A percentile compares a stretch with the other conserved stretches of the same genome.
Evolutionary conservation across 1,140 invertebrate genomes (phyloP).

Genomic region (Anastrepha obliqua): DNA sequence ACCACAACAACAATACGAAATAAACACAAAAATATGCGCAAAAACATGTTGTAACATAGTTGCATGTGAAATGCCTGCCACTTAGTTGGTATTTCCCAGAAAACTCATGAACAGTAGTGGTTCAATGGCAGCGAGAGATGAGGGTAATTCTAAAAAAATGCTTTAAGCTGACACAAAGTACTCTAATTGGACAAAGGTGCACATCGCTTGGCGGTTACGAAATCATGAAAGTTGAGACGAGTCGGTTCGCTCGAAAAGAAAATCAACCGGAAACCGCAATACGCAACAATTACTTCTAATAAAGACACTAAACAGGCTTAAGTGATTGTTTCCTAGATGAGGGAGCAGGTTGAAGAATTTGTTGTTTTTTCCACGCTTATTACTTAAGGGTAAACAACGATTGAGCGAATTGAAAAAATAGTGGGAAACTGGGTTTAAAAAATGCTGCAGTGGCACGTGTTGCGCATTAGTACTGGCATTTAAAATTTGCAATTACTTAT

Average conservation of each 20-base stretch:
- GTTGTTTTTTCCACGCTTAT: background rate
- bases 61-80: conserved; percentile 32
- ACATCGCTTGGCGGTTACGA: background rate
- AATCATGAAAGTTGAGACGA: conserved; percentile 34
- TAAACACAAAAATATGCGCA: background rate
- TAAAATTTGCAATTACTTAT: too few species aligned
- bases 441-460: background rate
- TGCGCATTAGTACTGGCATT: background rate
- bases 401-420: background rate
- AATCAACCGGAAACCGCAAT: conserved; percentile 28
- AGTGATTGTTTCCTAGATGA: conserved; percentile 16
- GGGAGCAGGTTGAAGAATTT: background rate
- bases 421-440: background rate
- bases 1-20: conserved; percentile 20
- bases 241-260: background rate
- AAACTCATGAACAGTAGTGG: background rate
- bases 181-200: conserved; percentile 64
- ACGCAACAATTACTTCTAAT: conserved; percentile 34
- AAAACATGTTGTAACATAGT: conserved; percentile 12
- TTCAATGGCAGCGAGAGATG: conserved; percentile 28
- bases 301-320: conserved; percentile 38
- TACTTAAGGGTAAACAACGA: background rate
- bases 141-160: conserved; percentile 39
- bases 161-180: conserved; percentile 72
- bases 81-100: background rate